These are phyloP conservation scores for Chaetodon trifasciatus DNA, from an alignment of 2,797 vertebrate genomes.

Conservation along the genomic window DNA sequence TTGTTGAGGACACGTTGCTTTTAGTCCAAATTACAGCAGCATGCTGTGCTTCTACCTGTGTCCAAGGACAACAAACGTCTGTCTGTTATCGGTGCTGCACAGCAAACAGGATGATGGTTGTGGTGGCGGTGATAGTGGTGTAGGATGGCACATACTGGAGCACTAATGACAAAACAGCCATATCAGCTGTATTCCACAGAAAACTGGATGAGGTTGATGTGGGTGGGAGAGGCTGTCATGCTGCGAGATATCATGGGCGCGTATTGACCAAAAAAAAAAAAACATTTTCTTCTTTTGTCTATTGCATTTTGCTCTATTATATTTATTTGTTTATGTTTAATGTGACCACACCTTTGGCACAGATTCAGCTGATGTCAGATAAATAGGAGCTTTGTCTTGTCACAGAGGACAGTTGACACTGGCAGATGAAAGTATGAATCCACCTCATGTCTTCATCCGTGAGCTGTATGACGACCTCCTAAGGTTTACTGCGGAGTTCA, in stretches of 20 bases:
- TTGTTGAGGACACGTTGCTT: slow-evolving; percentile 40
- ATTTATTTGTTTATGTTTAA: neutral
- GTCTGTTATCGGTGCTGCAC: slow-evolving; percentile 52
- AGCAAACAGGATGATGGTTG: slow-evolving; percentile 42
- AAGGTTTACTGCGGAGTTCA: slow-evolving; percentile 67
- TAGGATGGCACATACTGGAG: slow-evolving; percentile 15
- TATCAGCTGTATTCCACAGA: slow-evolving; percentile 15
- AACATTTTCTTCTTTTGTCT: neutral
- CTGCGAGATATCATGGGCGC: slow-evolving; percentile 3
- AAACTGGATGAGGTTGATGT: slow-evolving; percentile 24
- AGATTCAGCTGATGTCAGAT: slow-evolving; percentile 27
- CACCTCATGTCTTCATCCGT: slow-evolving; percentile 23
- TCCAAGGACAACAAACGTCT: slow-evolving; percentile 42
- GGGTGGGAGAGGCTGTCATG: slow-evolving; percentile 19
- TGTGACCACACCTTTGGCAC: neutral
- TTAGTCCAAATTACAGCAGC: slow-evolving; percentile 30
- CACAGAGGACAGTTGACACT: slow-evolving; percentile 5
- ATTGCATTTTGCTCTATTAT: neutral
- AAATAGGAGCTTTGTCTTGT: slow-evolving; percentile 19
- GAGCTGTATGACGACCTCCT: slow-evolving; percentile 48
- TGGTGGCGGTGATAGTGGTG: slow-evolving; percentile 47
- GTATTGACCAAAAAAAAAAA: neutral
- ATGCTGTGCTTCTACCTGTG: slow-evolving; percentile 43
- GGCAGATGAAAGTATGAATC: slow-evolving; percentile 30
- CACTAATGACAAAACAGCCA: slow-evolving; percentile 27